Evolutionary conservation across 2,888 invertebrate genomes (phyloP).

Genomic region (Drosophila formosana): DNA sequence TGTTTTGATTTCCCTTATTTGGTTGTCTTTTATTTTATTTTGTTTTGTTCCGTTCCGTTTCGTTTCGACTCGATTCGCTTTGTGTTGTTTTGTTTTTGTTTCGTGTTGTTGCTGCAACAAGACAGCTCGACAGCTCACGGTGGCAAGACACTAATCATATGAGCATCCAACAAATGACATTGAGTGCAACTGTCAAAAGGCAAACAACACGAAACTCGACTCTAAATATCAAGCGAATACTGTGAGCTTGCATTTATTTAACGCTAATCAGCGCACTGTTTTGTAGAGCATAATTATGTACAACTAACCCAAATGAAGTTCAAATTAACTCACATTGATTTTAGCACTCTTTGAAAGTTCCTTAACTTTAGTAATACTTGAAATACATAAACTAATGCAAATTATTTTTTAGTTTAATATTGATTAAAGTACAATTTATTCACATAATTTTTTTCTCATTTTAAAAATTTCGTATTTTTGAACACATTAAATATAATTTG

Average conservation of each 20-base stretch:
- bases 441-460: not conserved
- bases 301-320: too few relatives aligned
- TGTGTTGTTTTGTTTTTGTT: slow-evolving; percentile 26
- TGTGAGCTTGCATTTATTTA: not conserved
- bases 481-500: too few relatives aligned
- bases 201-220: slow-evolving; percentile 24
- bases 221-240: not conserved
- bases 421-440: not conserved
- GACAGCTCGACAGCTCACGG: slow-evolving; percentile 39
- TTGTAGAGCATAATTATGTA: not conserved
- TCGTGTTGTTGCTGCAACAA: slow-evolving; percentile 13
- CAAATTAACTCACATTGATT: too few relatives aligned
- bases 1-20: slow-evolving; percentile 31
- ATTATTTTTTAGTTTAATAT: too few relatives aligned
- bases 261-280: not conserved
- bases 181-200: slow-evolving; percentile 35
- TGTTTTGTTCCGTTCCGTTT: slow-evolving; percentile 11
- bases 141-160: slow-evolving; percentile 63
- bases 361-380: too few relatives aligned
- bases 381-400: too few relatives aligned
- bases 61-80: slow-evolving; percentile 8
- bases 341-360: too few relatives aligned
- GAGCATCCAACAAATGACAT: slow-evolving; percentile 63
- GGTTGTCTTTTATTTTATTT: slow-evolving; percentile 19
- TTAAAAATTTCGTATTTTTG: too few relatives aligned